Percentiles rank a stretch among this genome's conserved stretches.
phyloP scores from a whole-genome alignment of 1,140 invertebrate species.

The Anastatus disparis region DNA sequence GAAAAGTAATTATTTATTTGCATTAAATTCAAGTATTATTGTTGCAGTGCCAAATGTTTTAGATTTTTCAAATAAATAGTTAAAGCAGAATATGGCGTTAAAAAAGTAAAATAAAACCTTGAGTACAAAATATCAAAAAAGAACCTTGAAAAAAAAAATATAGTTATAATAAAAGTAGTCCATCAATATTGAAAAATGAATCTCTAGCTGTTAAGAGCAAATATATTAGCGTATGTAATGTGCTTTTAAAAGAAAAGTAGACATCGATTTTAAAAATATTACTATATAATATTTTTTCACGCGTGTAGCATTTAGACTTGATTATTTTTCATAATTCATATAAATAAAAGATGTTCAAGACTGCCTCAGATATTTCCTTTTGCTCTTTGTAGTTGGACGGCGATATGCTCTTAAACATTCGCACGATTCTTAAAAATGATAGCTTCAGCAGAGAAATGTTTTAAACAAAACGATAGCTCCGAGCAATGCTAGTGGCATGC shows the following conservation, averaged over 20 bases:
- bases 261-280: conserved; percentile 34
- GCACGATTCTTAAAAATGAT: conserved; percentile 23
- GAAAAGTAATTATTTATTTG: conserved; percentile 42
- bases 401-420: not conserved
- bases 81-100: conserved; percentile 14
- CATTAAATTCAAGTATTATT: conserved; percentile 40
- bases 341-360: conserved; percentile 35
- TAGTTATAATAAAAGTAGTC: conserved; percentile 30
- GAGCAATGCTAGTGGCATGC: conserved; percentile 34
- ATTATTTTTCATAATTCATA: conserved; percentile 45
- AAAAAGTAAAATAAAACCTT: conserved; percentile 33
- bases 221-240: conserved; percentile 33
- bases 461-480: conserved; percentile 26
- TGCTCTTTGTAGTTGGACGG: conserved; percentile 27
- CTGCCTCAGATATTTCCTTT: conserved; percentile 33
- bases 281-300: conserved; percentile 34
- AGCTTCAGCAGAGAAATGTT: conserved; percentile 36
- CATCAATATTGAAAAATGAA: conserved; percentile 27
- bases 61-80: conserved; percentile 26
- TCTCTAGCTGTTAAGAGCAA: conserved; percentile 35
- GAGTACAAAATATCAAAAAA: conserved; percentile 42
- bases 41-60: conserved; percentile 43
- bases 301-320: conserved; percentile 20
- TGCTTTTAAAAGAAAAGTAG: conserved; percentile 39
- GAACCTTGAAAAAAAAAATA: conserved; percentile 31